Conservation (phyloP, 2,113 vertebrate genomes). For the Scomber colias region DNA sequence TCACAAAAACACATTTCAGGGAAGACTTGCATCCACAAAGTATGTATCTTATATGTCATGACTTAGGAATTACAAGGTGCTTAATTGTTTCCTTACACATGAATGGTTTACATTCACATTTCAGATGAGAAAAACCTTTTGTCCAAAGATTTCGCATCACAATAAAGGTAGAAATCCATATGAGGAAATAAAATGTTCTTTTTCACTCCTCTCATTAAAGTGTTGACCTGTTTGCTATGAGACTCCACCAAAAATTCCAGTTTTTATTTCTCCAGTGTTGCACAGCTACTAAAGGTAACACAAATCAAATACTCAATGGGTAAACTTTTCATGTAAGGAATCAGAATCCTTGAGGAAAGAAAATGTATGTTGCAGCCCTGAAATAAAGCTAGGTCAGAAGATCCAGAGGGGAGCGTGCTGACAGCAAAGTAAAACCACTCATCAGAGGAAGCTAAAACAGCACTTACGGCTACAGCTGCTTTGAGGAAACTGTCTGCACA, state of each 20-base stretch:
- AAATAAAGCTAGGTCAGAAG: neutral
- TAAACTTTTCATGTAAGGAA: conserved; percentile 3
- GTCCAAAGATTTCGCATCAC: too few relatives aligned
- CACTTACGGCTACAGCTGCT: conserved; percentile 5
- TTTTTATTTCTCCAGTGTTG: too few relatives aligned
- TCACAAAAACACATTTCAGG: conserved; percentile 13
- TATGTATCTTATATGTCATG: neutral
- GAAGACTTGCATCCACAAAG: conserved; percentile 17
- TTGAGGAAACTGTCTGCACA: neutral
- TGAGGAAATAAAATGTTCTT: neutral
- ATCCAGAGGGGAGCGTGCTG: neutral
- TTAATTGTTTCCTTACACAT: conserved; percentile 35
- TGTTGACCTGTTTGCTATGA: neutral
- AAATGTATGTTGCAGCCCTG: neutral
- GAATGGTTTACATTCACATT: conserved; percentile 34
- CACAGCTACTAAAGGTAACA: neutral
- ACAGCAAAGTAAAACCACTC: neutral
- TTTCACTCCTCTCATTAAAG: neutral
- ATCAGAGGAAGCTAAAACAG: neutral
- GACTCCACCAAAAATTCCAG: neutral
- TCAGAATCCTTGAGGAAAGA: neutral
- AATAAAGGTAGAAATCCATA: too few relatives aligned
- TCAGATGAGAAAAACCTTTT: neutral
- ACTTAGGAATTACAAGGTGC: conserved; percentile 44
- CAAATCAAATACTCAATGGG: neutral